Evolutionary conservation across 2,113 vertebrate genomes (phyloP), one percentile per base, ranked within the genome.

Genomic region (Caretta caretta): DNA sequence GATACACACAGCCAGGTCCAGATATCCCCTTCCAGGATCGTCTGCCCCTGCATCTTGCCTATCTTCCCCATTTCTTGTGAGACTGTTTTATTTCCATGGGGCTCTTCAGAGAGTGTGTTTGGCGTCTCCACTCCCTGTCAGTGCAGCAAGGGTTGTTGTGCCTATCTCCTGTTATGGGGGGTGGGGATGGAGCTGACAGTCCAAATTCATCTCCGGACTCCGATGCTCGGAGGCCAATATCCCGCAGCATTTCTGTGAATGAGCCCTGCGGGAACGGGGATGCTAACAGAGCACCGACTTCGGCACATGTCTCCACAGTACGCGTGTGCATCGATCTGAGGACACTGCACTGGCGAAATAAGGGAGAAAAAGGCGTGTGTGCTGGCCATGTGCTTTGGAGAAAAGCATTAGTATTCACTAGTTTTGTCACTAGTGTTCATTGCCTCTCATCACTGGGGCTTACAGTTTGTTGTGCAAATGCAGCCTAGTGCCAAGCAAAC

Each of bases 261-360:
- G 12, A 90, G 79, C 84, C 88, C 86, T 2, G 65, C 4, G 53
- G 92, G 90, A 95, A 42, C 10, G 11, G 51, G 56, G 54, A 4
- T 0, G 31, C 81, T 17, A 84, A 82, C 5, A 80, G 22, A 42
- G 42, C 82, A 5, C 1, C 1, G 2, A 48, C 72, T 27, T 10
- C n/a, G 5, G 1, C 19, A 0, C 1, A 7, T 6, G 19, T 86
- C 50, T 54, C 51, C n/a, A 25, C 1, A 6, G 2, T 0, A 19
- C 2, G 4, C 65, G 19, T 35, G 29, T 35, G 31, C 14, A 4
- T 65, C 62, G 16, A 16, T 29, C 17, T 31, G 14, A 62, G 59
- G 35, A 62, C 6, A 16, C 6, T 16, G 62, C 31, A 14, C 1
- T 65, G 62, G 65, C 2, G 35, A n/a, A 69, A 19, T n/a, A n/a